Conservation (phyloP, 1,140 invertebrate genomes). For the Ooceraea biroi region DNA sequence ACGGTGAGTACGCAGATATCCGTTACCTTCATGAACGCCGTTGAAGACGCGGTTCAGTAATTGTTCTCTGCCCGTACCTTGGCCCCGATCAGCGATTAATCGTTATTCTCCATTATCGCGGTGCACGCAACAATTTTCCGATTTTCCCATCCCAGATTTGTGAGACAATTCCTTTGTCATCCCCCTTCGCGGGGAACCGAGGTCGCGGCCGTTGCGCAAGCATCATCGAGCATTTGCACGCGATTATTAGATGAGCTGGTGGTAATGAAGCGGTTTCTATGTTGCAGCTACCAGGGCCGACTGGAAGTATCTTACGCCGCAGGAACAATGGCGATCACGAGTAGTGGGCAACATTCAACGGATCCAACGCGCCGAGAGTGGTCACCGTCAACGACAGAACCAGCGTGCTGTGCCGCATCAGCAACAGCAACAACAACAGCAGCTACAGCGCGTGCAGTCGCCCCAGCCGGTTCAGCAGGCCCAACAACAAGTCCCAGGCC, state of each 20-base stretch:
- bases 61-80: too few species aligned
- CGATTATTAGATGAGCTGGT: not conserved
- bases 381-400: slow-evolving; percentile 11
- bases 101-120: not conserved
- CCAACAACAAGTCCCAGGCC: slow-evolving; percentile 45
- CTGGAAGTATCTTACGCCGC: slow-evolving; percentile 77
- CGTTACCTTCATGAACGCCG: not conserved
- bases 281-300: slow-evolving; percentile 78
- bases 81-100: slow-evolving; percentile 10
- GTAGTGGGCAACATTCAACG: slow-evolving; percentile 63
- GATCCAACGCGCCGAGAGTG: slow-evolving; percentile 67
- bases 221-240: not conserved
- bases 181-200: not conserved
- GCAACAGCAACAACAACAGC: slow-evolving; percentile 34
- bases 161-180: slow-evolving; percentile 34
- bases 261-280: slow-evolving; percentile 14
- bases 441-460: too few species aligned
- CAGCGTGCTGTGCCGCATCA: slow-evolving; percentile 8
- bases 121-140: not conserved
- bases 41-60: not conserved
- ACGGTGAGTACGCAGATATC: slow-evolving; percentile 74
- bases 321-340: slow-evolving; percentile 70
- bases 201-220: slow-evolving; percentile 23
- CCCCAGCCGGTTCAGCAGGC: not conserved
- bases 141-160: slow-evolving; percentile 37